Conservation (phyloP, 64 coral and sea anemone species). For the Stylophora pistillata region DNA sequence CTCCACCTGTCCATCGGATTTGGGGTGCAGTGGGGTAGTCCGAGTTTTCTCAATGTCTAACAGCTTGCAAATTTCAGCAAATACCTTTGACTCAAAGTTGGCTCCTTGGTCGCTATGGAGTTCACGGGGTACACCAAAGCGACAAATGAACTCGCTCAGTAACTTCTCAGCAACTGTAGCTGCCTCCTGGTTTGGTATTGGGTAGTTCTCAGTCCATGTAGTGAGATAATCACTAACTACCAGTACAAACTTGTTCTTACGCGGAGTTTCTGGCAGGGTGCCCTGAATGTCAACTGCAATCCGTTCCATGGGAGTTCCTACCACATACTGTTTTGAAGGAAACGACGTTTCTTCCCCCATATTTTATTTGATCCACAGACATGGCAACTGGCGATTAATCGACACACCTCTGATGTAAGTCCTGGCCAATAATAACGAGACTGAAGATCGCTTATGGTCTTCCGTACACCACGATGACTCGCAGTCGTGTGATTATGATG, state of each 20-base stretch:
- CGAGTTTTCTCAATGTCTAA: constrained; percentile 36
- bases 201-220: constrained; percentile 38
- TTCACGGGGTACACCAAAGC: constrained; percentile 15
- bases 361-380: constrained; percentile 55
- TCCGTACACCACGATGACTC: constrained; percentile 25
- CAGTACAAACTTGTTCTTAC: constrained; percentile 32
- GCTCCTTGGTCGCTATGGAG: constrained; percentile 23
- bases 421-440: constrained; percentile 56
- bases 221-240: constrained; percentile 25
- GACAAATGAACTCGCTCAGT: neutral
- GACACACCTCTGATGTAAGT: constrained; percentile 16
- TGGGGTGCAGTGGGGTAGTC: constrained; percentile 27
- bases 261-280: constrained; percentile 12
- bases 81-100: constrained; percentile 51
- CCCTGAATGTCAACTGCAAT: constrained; percentile 51
- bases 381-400: constrained; percentile 30
- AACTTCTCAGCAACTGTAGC: neutral
- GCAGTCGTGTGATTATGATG: constrained; percentile 43
- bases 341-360: constrained; percentile 2
- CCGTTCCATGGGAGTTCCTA: constrained; percentile 47
- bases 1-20: constrained; percentile 15
- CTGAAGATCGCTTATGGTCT: constrained; percentile 41
- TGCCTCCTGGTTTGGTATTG: constrained; percentile 47
- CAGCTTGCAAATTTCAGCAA: constrained; percentile 18
- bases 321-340: constrained; percentile 7